phyloP scores from a whole-genome alignment of 2,888 invertebrate genomes.

The Ichneumoninae sp. region DNA sequence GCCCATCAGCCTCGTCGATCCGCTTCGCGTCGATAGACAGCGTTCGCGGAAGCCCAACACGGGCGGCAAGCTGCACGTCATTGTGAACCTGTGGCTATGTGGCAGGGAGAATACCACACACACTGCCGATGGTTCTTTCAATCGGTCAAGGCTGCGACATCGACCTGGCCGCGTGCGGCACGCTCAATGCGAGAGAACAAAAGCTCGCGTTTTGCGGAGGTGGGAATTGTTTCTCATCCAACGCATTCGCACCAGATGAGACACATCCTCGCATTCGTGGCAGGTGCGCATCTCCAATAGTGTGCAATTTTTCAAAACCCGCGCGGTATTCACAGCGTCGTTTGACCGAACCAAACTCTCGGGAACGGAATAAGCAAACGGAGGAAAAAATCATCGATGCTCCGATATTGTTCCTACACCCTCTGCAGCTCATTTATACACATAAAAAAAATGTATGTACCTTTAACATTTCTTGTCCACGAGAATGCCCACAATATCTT shows the following conservation, averaged over 20 bases:
- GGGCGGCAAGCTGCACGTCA: conserved; percentile 40
- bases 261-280: conserved; percentile 3
- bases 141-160: conserved; percentile 67
- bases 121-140: conserved; percentile 46
- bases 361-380: neutral
- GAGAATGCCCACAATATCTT: no score
- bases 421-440: neutral
- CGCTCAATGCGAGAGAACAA: conserved; percentile 14
- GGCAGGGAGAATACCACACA: conserved; percentile 13
- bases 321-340: neutral
- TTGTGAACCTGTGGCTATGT: conserved; percentile 25
- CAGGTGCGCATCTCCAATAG: neutral
- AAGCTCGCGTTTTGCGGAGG: conserved; percentile 10
- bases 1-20: conserved; percentile 28
- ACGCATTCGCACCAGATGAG: conserved; percentile 3
- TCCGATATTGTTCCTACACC: neutral
- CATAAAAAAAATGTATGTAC: no score
- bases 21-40: conserved; percentile 35
- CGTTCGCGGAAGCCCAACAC: conserved; percentile 52
- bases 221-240: conserved; percentile 19
- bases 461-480: no score
- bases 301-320: neutral
- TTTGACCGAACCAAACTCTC: neutral
- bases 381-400: neutral
- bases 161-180: conserved; percentile 47